Base-by-base conservation (phyloP, 2,113 vertebrate genomes). In the Colaptes auratus region DNA sequence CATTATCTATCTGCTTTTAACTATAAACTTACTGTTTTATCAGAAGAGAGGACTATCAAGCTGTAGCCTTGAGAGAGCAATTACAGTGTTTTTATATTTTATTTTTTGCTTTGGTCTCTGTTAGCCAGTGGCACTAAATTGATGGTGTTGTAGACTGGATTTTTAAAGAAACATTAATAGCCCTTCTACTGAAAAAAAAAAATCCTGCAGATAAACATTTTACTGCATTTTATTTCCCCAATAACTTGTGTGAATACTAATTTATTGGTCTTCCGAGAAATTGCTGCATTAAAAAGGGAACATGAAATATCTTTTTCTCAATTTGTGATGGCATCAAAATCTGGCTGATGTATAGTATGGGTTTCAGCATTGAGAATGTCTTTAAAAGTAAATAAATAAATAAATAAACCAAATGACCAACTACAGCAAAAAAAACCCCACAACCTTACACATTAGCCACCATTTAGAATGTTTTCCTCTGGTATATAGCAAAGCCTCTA, bases 291-390 rank as follows among this genome's bases (percentile, higher is more conserved):
- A 30, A 84, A 92, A 94, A 87, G 6, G n/a, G 31, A 82, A 33
- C 9, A 30, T 92, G 71, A 95, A 82, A 82, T 93, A 93, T 70
- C 27, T 82, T 88, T 81, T 94, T 66, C 61, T 88, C 48, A 48
- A 77, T 82, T 67, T 92, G 33, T 84, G 92, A 72, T 90, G 56
- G 31, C 80, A 91, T 3, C 2, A 1, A 88, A 93, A 90, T 92
- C 19, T 2, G 3, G 2, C 46, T 92, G 63, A 82, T 92, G 10
- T 75, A 78, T 67, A 86, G 61, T 66, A 46, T 15, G 23, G 0
- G 0, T 90, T 89, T 85, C 44, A 87, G 27, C 35, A 64, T 33
- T 82, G 44, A 71, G 53, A 85, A 87, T 18, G 74, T 88, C 33
- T 89, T 92, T 82, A 80, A 89, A 92, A 82, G 48, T 15, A 44